phyloP scores from a whole-genome alignment of 2,113 vertebrate species.

The Harpagus bidentatus region DNA sequence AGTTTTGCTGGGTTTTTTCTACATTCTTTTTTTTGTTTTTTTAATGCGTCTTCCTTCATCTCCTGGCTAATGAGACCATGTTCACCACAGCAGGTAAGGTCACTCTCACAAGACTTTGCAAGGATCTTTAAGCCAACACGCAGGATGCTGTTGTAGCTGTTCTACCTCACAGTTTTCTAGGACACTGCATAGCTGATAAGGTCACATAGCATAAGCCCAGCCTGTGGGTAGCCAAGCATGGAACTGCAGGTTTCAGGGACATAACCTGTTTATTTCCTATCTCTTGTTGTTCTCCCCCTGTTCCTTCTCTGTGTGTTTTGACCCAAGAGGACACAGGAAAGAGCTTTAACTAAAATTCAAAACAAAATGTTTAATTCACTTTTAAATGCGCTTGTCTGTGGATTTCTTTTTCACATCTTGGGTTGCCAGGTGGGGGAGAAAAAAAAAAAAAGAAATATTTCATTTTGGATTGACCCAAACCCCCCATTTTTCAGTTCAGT shows the following conservation, averaged over 20 bases:
- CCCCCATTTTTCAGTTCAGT: not conserved
- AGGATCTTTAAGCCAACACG: not conserved
- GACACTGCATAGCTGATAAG: not conserved
- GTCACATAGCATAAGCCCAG: not conserved
- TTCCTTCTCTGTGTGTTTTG: not conserved
- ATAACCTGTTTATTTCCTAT: not conserved
- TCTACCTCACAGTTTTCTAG: not conserved
- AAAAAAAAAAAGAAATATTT: not conserved
- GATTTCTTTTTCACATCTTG: not conserved
- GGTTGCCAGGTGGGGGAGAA: rapidly evolving
- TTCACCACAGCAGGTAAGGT: not conserved
- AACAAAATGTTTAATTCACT: not conserved
- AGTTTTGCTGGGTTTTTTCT: not conserved
- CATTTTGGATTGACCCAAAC: not conserved
- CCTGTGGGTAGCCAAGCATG: not conserved
- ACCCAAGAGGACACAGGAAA: not conserved
- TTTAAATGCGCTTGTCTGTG: not conserved
- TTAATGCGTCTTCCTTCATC: not conserved
- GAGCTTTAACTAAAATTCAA: not conserved
- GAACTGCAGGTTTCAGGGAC: not conserved
- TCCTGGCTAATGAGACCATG: not conserved
- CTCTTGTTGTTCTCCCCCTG: not conserved
- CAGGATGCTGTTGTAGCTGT: not conserved
- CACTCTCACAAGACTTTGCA: not conserved
- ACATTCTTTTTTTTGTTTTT: not conserved